phyloP scores from a whole-genome alignment of 2,888 invertebrate species.

The Drosophila gaucha region DNA sequence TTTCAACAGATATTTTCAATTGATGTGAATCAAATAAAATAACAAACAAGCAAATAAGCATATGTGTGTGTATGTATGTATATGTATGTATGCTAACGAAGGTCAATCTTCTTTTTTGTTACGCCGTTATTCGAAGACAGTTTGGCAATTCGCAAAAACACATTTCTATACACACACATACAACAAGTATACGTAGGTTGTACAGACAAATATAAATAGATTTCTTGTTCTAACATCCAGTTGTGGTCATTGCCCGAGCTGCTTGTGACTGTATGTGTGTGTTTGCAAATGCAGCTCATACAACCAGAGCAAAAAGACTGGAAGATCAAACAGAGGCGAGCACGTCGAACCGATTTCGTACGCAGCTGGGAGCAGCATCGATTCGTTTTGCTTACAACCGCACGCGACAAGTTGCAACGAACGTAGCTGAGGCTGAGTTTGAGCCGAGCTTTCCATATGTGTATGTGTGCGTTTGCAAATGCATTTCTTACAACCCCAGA shows the following conservation, averaged over 20 bases:
- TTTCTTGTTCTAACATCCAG: constrained; percentile 22
- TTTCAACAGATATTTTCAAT: no score
- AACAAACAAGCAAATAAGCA: neutral
- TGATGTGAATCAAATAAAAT: no score
- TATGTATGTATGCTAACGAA: neutral
- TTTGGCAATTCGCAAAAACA: constrained; percentile 1
- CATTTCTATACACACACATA: neutral
- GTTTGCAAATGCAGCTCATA: constrained; percentile 1
- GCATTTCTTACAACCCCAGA: no score
- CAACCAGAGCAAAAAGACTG: constrained; percentile 14
- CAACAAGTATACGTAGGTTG: neutral
- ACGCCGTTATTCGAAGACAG: constrained; percentile 12
- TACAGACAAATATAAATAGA: neutral
- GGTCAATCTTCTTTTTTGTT: neutral
- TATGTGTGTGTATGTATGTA: neutral
- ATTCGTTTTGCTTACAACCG: constrained; percentile 1
- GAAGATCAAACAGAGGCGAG: neutral
- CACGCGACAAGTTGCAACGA: neutral
- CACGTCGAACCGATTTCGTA: neutral
- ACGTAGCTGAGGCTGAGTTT: no score
- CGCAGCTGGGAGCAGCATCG: neutral
- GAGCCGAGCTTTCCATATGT: no score
- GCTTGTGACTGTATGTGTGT: neutral
- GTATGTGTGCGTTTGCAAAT: no score
- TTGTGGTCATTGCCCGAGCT: constrained; percentile 19